phyloP scores from a whole-genome alignment of 2,888 invertebrate species.

The Chalcis sispes region DNA sequence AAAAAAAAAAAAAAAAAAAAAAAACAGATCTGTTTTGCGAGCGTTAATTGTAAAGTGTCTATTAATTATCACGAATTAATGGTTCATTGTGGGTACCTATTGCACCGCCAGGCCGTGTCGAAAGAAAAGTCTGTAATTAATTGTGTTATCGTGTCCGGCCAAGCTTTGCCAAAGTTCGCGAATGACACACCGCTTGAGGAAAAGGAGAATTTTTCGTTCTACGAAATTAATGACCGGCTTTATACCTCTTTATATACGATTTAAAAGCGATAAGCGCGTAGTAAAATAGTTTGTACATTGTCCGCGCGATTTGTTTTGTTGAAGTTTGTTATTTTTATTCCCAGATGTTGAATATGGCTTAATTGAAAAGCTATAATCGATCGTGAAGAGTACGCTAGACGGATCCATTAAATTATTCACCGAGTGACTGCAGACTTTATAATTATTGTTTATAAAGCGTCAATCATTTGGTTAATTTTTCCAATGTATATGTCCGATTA shows the following conservation, averaged over 20 bases:
- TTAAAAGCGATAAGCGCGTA: constrained; percentile 8
- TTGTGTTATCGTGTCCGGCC: too few species aligned
- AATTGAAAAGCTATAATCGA: constrained; percentile 41
- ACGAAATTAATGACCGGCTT: not conserved
- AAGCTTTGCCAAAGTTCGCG: too few species aligned
- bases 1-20: constrained; percentile 9
- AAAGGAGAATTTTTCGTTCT: constrained; percentile 40
- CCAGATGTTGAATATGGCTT: not conserved
- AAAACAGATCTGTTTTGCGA: constrained; percentile 41
- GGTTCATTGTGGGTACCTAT: constrained; percentile 41
- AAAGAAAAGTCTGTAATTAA: too few species aligned
- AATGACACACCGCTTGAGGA: constrained; percentile 44
- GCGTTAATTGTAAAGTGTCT: constrained; percentile 57
- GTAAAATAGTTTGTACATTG: constrained; percentile 30
- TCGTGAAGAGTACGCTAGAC: not conserved
- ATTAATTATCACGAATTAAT: constrained; percentile 60
- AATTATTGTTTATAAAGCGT: too few species aligned
- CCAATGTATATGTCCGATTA: too few species aligned
- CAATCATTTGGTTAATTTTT: too few species aligned
- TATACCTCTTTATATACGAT: not conserved
- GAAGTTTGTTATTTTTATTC: not conserved
- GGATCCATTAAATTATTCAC: too few species aligned
- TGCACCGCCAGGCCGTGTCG: constrained; percentile 44
- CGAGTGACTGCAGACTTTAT: too few species aligned
- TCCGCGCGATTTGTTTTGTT: not conserved